These are phyloP conservation scores for Nothocercus nigrocapillus DNA, from an alignment of 2,113 vertebrate genomes.

Conservation along the genomic window DNA sequence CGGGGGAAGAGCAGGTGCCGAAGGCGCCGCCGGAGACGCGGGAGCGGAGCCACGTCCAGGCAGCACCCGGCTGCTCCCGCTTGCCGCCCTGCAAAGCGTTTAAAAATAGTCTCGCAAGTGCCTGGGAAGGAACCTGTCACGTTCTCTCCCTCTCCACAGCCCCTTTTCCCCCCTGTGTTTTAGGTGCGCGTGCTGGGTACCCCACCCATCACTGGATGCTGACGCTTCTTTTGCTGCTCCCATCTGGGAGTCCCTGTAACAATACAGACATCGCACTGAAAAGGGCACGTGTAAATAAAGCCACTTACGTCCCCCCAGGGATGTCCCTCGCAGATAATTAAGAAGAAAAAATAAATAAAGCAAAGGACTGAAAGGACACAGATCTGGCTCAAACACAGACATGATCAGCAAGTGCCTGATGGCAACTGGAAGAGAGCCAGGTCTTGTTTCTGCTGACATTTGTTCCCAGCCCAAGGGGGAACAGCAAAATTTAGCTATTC, in stretches of 20 bases:
- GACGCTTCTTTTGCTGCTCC: neutral
- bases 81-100: neutral
- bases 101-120: neutral
- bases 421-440: constrained; percentile 28
- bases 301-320: neutral
- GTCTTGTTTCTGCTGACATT: neutral
- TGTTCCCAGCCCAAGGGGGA: neutral
- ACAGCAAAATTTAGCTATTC: neutral
- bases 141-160: neutral
- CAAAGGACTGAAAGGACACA: constrained; percentile 17
- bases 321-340: neutral
- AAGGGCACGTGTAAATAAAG: neutral
- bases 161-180: neutral
- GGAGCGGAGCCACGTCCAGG: accelerated
- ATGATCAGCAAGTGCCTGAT: neutral
- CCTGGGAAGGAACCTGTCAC: accelerated
- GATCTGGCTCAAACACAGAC: constrained; percentile 1
- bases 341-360: neutral
- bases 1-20: neutral
- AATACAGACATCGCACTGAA: accelerated
- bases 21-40: neutral
- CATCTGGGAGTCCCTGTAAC: neutral
- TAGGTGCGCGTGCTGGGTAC: accelerated
- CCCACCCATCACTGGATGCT: neutral
- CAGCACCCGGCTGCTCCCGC: neutral